Base-by-base conservation (phyloP, 2,888 invertebrate species). In the Xylota sylvarum region DNA sequence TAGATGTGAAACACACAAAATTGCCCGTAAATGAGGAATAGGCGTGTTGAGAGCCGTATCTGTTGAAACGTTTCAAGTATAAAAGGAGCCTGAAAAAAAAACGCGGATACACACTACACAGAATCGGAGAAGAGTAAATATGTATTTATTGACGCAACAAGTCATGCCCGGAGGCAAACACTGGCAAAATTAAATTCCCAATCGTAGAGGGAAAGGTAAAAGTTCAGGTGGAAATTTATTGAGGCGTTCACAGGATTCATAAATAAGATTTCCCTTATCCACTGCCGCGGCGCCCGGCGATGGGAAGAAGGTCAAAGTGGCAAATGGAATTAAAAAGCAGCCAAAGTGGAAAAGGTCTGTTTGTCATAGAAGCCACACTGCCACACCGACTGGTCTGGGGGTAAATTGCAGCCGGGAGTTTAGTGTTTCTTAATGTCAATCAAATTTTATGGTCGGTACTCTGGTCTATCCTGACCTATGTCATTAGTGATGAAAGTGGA, bases 81-180 rank as follows among this genome's bases (percentile, higher is more conserved):
- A 56, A 35, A 37, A 12, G 10, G 0, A 10, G 43, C 5, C 12
- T 4, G 58, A 50, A 60, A 27, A n/a, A 12, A 56, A 10, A 37
- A n/a, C n/a, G n/a, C 35, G 43, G 52, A 48, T 60, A 67, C 52
- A 74, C 10, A 46, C 35, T 55, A 67, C 52, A 74, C 10, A 46
- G 12, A 14, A 9, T 40, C 30, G 17, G 23, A 64, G 76, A 50
- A 72, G 60, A 43, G 78, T 73, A 78, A 84, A 78, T 84, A 23
- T 23, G 23, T 23, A 67, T 84, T 84, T 84, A 84, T 84, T 48
- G 67, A 78, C 73, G 67, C 84, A 79, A 83, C 82, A 83, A 77
- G 82, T 83, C 77, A 77, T 72, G 77, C 43, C 50, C 14, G 14
- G 27, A 56, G 82, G 70, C 70, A 5, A 64, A 50, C 55, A 50